Evolutionary conservation across 53 echinoderm and acorn worm genomes (phyloP), one percentile per base, ranked within the genome.

Genomic region (Zoroaster sp.): DNA sequence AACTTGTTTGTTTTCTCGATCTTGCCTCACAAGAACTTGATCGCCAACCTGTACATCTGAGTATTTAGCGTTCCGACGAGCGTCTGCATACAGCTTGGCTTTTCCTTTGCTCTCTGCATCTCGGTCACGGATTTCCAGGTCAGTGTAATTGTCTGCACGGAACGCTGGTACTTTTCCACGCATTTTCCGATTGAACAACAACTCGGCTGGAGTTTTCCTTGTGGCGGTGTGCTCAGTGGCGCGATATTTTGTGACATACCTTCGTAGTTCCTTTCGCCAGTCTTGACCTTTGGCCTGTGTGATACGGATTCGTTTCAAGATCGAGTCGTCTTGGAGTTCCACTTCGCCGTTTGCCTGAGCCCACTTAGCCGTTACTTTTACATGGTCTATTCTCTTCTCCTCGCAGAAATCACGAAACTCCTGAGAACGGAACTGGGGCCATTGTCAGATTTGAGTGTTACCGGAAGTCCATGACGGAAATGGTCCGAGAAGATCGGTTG

Each of bases 151-250:
- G 41, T 63, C 14, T 47, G 51, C 7, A 79, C 55, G 49, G 49
- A 51, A n/a, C n/a, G n/a, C 4, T 87, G 93, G n/a, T 54, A 91
- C 40, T 65, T 90, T 93, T 5, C 54, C 78, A 30, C 88, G 51
- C 3, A 93, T 70, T 39, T 82, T 88, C 25, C 91, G 53, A 12
- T 72, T 53, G 41, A 93, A 91, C 72, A 93, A 45, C 59, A 93
- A 67, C 68, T 91, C 88, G 25, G 91, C 73, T 35, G 94, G 94
- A 13, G 79, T 91, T 32, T 59, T 67, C 21, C 93, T 88, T 36
- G 89, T 80, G 28, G 89, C 66, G 49, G 69, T n/a, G 44, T 91
- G 91, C 67, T 76, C 40, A 38, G 75, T 69, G 6, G 74, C 45
- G 52, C 83, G 34, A 21, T 92, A 83, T 44, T 68, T 77, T 28